A percentile compares a stretch with the other conserved stretches of the same genome.
phyloP scores from a whole-genome alignment of 2,888 invertebrate species.

The Shargacucullia verbasci region DNA sequence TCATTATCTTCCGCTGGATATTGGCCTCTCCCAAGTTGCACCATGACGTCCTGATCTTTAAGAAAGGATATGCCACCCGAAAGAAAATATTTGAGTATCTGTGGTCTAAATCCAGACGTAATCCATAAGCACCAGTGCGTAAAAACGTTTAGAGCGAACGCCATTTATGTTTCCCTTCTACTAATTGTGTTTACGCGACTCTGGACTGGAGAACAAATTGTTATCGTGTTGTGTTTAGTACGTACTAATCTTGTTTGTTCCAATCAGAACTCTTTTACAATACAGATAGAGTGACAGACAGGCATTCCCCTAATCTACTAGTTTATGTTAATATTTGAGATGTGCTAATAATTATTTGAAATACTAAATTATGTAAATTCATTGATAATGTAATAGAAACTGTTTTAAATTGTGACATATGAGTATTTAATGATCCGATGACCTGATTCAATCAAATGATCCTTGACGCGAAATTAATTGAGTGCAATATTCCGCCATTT shows the following conservation, averaged over 20 bases:
- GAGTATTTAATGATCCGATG: slow-evolving; percentile 26
- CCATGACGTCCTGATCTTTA: too few species aligned
- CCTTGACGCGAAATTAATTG: slow-evolving; percentile 21
- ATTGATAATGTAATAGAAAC: slow-evolving; percentile 19
- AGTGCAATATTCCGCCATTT: slow-evolving; percentile 21
- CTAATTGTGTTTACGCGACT: slow-evolving; percentile 42
- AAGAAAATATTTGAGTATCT: not conserved
- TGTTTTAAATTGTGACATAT: slow-evolving; percentile 14
- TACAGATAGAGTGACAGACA: too few species aligned
- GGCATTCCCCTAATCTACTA: not conserved
- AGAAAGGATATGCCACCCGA: too few species aligned
- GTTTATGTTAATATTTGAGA: too few species aligned
- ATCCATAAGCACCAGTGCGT: slow-evolving; percentile 5
- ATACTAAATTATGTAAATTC: slow-evolving; percentile 21
- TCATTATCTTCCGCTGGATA: too few species aligned
- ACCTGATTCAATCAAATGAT: slow-evolving; percentile 22
- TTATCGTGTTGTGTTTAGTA: not conserved
- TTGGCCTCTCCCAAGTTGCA: too few species aligned
- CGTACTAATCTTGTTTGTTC: slow-evolving; percentile 3
- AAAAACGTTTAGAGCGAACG: slow-evolving; percentile 22
- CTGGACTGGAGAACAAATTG: not conserved
- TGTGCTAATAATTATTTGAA: not conserved
- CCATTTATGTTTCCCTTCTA: slow-evolving; percentile 32
- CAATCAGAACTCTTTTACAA: not conserved
- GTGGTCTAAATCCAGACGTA: slow-evolving; percentile 12